Base-by-base conservation (phyloP, 2,113 vertebrate species). In the Rhinopomastus cyanomelas region DNA sequence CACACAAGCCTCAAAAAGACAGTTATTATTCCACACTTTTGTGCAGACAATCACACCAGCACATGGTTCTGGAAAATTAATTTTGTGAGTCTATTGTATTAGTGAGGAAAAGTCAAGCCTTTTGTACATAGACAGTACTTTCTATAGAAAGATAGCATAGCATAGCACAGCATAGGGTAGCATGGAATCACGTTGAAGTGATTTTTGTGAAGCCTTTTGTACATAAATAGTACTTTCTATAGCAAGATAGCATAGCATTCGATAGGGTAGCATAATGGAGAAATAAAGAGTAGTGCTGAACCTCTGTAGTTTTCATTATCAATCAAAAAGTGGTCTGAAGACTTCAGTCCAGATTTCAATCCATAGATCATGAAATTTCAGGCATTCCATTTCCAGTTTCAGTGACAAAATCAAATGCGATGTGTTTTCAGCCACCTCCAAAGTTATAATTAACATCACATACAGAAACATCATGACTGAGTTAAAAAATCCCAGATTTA, bases 1-100 rank as follows among this genome's bases (percentile, higher is more conserved):
- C 8, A 48, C 17, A 39, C 0, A 1, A 11, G 5, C 21, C 34
- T 39, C 1, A 1, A 5, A 65, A 75, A 76, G 0, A 0, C n/a
- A 49, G 52, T 16, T 4, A 2, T 16, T 48, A 17, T 16, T 3
- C 30, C 12, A 17, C 9, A n/a, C 17, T 11, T 53, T 87, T 48
- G 4, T 34, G 20, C 15, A 48, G 36, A 9, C 7, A 56, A n/a
- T 23, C 42, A 74, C 23, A 59, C 21, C 21, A 53, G 29, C 20
- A 34, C 5, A 5, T 5, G 13, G 30, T 13, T 67, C 30, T 22
- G 19, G 18, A 12, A 39, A 67, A 71, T 69, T 2, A 57, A 48
- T 5, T 51, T 23, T 21, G 16, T 53, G 23, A 49, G 8, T 32
- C 52, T 52, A 6, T 49, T 23, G 5, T 15, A 30, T 56, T 34